Conservation (phyloP, 2,888 invertebrate genomes). For the Agrochola litura region DNA sequence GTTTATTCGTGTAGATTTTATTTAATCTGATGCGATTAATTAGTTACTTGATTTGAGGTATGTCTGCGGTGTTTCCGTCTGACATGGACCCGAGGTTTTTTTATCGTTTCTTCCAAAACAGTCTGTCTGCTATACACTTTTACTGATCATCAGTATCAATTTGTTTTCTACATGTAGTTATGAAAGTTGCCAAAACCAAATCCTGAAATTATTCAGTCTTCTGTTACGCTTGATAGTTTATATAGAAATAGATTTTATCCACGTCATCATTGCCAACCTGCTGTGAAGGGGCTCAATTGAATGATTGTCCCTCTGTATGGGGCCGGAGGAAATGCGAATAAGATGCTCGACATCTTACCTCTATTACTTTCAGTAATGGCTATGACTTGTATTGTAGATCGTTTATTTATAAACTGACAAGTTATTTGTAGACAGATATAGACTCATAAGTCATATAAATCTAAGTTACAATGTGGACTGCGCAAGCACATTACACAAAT, state of each 20-base stretch:
- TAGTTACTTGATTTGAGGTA: slow-evolving; percentile 16
- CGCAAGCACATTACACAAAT: neutral
- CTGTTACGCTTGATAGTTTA: slow-evolving; percentile 4
- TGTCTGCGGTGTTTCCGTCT: slow-evolving; percentile 7
- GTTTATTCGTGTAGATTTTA: slow-evolving; percentile 29
- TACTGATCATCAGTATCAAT: neutral
- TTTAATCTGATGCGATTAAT: slow-evolving; percentile 27
- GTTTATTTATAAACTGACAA: slow-evolving; percentile 6
- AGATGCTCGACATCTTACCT: slow-evolving; percentile 34
- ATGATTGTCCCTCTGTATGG: slow-evolving; percentile 73
- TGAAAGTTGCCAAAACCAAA: neutral
- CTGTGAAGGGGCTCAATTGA: slow-evolving; percentile 72
- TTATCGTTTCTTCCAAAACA: neutral
- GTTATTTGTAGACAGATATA: neutral
- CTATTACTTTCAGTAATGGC: slow-evolving; percentile 4
- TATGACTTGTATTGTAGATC: neutral
- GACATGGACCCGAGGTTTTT: neutral
- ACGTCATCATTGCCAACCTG: slow-evolving; percentile 28
- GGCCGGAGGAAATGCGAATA: slow-evolving; percentile 44
- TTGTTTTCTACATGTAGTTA: neutral
- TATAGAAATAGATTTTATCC: neutral
- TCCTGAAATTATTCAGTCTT: slow-evolving; percentile 5
- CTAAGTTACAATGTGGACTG: neutral
- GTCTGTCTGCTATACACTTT: neutral
- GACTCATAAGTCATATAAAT: neutral